Base-by-base conservation (phyloP, 2,113 vertebrate species). In the Triplophysa tibetana region DNA sequence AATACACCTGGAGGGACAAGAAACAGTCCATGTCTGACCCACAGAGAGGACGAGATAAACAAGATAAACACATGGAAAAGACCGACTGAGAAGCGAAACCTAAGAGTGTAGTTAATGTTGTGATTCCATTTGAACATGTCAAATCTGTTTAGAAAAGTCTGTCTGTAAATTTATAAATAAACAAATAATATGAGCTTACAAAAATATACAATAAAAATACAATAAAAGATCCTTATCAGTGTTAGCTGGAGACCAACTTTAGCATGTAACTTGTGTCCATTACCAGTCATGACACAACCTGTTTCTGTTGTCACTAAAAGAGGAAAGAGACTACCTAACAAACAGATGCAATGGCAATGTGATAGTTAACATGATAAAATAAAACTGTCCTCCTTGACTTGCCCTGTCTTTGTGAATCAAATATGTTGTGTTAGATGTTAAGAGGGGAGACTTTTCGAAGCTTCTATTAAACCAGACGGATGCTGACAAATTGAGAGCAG, bases 401-500 rank as follows among this genome's bases (percentile, higher is more conserved):
- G 48, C 66, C 38, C 6, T 5, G 14, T 56, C 26, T 78, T 78
- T 70, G 16, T 52, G 4, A 63, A 63, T 0, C 26, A 54, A 19
- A 12, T 9, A 33, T 65, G 19, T 54, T 61, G 29, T 21, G 66
- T 24, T 52, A 77, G 58, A 70, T 56, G 14, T 68, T 81, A 38
- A 77, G 52, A 29, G 33, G 64, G 17, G 23, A 6, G 33, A 64
- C 43, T 41, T 78, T 69, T 38, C 75, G 4, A 70, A 75, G 63
- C 26, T 1, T 58, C 69, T 75, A 73, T 62, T 80, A 76, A 64
- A 80, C 21, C 23, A n/a, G 29, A 29, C 33, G 50, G 48, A 29
- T 29, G 26, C 52, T 41, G n/a, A 67, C 48, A 58, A 84, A 84
- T 78, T 77, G 65, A 67, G 62, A 68, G 54, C 78, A 84, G 82